Percentiles rank a stretch among this genome's conserved stretches.
Conservation (phyloP, 2,888 invertebrate genomes). For the Spodoptera picta region DNA sequence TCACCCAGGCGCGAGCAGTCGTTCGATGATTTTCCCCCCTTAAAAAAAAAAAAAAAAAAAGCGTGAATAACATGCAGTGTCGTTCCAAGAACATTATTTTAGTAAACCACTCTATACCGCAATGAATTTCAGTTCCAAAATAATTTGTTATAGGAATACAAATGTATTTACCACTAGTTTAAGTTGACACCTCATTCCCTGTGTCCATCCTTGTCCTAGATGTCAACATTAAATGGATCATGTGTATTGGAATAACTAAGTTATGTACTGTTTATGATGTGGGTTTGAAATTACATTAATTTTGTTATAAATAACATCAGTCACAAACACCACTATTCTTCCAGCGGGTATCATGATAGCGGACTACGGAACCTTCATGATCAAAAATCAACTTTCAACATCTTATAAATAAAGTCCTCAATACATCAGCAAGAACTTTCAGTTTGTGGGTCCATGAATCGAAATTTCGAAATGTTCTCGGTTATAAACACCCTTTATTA, state of each 20-base stretch:
- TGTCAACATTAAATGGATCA: slow-evolving; percentile 47
- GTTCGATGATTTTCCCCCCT: no score
- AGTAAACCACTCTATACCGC: slow-evolving; percentile 53
- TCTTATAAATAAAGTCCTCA: no score
- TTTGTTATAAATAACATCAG: slow-evolving; percentile 26
- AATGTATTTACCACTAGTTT: slow-evolving; percentile 48
- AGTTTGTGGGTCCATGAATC: no score
- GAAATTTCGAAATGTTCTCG: no score
- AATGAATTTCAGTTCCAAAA: slow-evolving; percentile 59
- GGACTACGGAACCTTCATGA: no score
- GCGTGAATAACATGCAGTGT: slow-evolving; percentile 36
- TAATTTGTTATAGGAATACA: slow-evolving; percentile 56
- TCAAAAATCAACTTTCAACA: no score
- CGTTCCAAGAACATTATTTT: slow-evolving; percentile 50
- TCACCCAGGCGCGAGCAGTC: no score
- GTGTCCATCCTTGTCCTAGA: slow-evolving; percentile 20
- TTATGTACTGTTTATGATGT: slow-evolving; percentile 40
- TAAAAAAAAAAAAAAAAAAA: no score
- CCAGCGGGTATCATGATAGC: not conserved
- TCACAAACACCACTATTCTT: no score
- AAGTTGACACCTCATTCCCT: slow-evolving; percentile 32
- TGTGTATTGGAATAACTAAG: slow-evolving; percentile 43
- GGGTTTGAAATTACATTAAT: slow-evolving; percentile 48
- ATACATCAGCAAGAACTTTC: no score
- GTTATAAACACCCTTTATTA: no score